Base-by-base conservation (phyloP, 2,888 invertebrate species). In the Brassicogethes aeneus region DNA sequence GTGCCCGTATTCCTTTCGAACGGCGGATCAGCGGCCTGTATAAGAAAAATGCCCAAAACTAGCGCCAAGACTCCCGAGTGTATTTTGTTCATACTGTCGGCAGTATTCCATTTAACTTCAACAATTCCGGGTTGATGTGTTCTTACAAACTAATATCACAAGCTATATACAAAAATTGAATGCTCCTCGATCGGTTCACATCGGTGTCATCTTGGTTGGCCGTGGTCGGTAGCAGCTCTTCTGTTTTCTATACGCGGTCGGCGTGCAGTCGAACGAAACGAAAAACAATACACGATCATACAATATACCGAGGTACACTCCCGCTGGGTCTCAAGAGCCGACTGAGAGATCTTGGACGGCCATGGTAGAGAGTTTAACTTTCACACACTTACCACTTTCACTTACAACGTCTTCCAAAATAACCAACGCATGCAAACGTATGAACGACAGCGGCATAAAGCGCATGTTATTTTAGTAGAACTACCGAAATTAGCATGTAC, bases 351-450 rank as follows among this genome's bases (percentile, higher is more conserved):
- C 55, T 57, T 50, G 55, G 57, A 52, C 55, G 55, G 51, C 57
- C 57, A 60, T 59, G 57, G 55, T 61, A 61, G 62, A 66, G 66
- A 66, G 65, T 64, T 49, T 60, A 61, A 62, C 64, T 64, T 64
- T 64, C 63, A 64, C 64, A 64, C 63, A 60, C 57, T 62, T 60
- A 62, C 62, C 66, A 66, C 66, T 66, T 66, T 66, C 66, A 66
- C 66, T 66, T 58, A 51, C 54, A 50, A 47, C 41, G 44, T 39
- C 41, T 45, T 45, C 17, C 33, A 36, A 36, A 41, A 29, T 37
- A n/a, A 36, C 15, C 7, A 36, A 7, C 37, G 14, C 14, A 31
- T 37, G 16, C 30, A 29, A 13, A 33, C n/a, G n/a, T n/a, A n/a
- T n/a, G n/a, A 31, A 3, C 3, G 14, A 37, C 35, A 10, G 35